Conservation (phyloP, 2,797 vertebrate species). For the Rhynchotus rufescens region DNA sequence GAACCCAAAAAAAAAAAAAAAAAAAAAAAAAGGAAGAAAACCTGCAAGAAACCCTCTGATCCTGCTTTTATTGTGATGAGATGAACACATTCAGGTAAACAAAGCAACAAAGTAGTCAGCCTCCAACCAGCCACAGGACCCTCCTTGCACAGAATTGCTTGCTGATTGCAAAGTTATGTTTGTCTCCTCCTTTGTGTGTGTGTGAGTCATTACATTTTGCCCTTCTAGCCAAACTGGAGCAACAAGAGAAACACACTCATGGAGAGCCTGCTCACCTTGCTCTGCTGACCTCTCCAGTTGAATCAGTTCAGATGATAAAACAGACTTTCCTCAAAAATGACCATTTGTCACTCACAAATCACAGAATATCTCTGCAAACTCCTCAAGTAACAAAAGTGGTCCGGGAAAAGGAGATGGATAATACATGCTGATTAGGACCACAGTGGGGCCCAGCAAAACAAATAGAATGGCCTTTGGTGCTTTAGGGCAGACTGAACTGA, state of each 20-base stretch:
- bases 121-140: background rate
- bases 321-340: background rate
- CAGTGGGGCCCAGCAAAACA: background rate
- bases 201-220: background rate
- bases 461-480: background rate
- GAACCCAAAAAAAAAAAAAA: slow-evolving; percentile 7
- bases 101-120: background rate
- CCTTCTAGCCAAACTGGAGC: background rate
- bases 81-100: background rate
- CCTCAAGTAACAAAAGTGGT: background rate
- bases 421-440: background rate
- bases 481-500: background rate
- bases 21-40: background rate
- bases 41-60: background rate
- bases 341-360: background rate
- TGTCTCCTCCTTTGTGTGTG: slow-evolving; percentile 4
- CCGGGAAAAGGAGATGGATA: background rate
- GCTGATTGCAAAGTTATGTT: background rate
- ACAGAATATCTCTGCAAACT: slow-evolving; percentile 28
- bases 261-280: slow-evolving; percentile 37
- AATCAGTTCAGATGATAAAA: background rate
- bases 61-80: background rate
- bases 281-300: slow-evolving; percentile 23
- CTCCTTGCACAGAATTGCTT: background rate
- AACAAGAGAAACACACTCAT: background rate